A percentile compares a stretch with the other conserved stretches of the same genome.
phyloP scores from a whole-genome alignment of 2,888 invertebrate genomes.

The Balanococcus diminutus region DNA sequence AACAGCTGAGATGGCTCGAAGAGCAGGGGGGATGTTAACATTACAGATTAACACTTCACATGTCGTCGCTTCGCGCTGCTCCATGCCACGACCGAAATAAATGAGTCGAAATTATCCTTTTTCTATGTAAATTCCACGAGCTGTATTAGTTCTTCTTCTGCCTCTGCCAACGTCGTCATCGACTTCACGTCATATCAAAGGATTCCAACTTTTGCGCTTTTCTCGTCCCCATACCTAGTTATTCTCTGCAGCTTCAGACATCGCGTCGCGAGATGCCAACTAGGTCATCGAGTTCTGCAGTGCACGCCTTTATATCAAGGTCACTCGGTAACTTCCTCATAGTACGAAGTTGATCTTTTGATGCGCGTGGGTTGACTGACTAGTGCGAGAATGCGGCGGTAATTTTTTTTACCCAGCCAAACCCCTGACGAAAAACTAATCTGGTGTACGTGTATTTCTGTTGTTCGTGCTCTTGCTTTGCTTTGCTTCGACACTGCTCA shows the following conservation, averaged over 20 bases:
- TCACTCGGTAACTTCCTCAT: conserved; percentile 7
- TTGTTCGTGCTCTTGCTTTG: background rate
- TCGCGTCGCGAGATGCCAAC: background rate
- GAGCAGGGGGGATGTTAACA: background rate
- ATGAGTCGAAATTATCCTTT: background rate
- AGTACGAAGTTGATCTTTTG: background rate
- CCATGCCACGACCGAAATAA: background rate
- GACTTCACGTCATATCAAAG: background rate
- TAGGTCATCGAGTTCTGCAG: conserved; percentile 29
- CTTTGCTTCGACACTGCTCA: background rate
- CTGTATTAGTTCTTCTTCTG: too few species aligned
- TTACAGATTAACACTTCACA: background rate
- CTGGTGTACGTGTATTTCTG: background rate
- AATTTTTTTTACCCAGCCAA: background rate
- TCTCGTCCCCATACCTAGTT: background rate
- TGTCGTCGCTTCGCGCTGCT: background rate
- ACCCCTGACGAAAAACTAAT: background rate
- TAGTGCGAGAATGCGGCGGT: background rate
- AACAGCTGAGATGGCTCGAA: background rate
- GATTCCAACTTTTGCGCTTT: background rate
- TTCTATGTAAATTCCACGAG: background rate
- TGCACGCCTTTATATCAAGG: conserved; percentile 8
- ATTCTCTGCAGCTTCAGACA: background rate
- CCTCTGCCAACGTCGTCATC: background rate
- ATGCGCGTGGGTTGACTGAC: background rate